Evolutionary conservation across 2,113 vertebrate species (phyloP).

Genomic region (Ceuthmochares aereus): DNA sequence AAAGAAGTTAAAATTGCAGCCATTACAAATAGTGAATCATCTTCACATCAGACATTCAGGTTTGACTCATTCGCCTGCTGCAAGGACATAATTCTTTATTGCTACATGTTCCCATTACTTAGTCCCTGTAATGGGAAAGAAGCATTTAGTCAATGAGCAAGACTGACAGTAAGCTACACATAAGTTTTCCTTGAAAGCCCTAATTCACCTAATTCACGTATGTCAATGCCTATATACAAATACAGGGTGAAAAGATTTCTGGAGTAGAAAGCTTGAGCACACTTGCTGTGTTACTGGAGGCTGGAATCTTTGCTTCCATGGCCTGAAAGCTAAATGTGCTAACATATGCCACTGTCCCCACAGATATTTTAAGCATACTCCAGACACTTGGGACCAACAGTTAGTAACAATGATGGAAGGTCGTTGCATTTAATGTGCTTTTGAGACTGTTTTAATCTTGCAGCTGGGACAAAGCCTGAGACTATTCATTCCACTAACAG

Average conservation of each 20-base stretch:
- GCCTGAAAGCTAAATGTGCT: neutral
- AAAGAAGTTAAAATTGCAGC: constrained; percentile 9
- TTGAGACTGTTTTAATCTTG: neutral
- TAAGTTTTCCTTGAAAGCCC: neutral
- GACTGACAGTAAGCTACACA: neutral
- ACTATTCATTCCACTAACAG: neutral
- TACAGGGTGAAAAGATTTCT: neutral
- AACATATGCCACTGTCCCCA: neutral
- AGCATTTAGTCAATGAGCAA: neutral
- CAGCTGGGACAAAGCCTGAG: neutral
- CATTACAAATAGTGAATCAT: constrained; percentile 15
- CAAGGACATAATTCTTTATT: neutral
- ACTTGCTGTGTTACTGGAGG: neutral
- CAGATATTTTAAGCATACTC: neutral
- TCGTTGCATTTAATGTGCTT: constrained; percentile 16
- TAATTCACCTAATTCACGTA: neutral
- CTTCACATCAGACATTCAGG: neutral
- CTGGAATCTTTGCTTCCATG: neutral
- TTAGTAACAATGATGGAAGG: constrained; percentile 15
- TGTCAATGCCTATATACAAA: neutral
- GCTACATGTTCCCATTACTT: neutral
- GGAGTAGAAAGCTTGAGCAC: neutral
- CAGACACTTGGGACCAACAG: neutral
- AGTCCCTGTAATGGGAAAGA: neutral
- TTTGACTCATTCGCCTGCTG: neutral